Percentiles rank a stretch among this genome's conserved stretches.
Conservation (phyloP, 2,113 vertebrate genomes). For the Nyctibius bracteatus region DNA sequence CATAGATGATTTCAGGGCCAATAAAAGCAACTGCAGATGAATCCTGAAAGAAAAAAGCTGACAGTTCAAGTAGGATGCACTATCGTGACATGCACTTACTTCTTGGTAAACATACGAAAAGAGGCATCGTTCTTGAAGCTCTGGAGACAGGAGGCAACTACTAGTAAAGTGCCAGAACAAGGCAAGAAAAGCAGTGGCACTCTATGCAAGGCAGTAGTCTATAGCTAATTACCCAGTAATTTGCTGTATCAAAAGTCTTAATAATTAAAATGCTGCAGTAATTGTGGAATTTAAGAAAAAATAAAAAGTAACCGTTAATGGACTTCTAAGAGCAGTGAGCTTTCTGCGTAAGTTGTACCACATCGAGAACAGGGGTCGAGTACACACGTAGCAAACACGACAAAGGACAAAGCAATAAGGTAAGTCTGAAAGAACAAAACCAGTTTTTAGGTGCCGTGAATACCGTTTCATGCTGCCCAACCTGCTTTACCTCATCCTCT, state of each 20-base stretch:
- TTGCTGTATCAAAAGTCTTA: not conserved
- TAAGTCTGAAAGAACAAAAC: not conserved
- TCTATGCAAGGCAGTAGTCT: not conserved
- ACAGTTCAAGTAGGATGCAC: not conserved
- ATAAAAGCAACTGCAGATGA: not conserved
- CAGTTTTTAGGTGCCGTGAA: not conserved
- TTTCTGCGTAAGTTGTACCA: not conserved
- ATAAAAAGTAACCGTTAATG: not conserved
- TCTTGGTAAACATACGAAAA: not conserved
- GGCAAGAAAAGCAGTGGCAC: not conserved
- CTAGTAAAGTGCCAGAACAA: not conserved
- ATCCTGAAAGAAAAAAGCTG: not conserved
- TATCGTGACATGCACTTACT: not conserved
- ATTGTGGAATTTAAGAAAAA: not conserved
- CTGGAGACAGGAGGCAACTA: not conserved
- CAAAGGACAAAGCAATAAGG: not conserved
- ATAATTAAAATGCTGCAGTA: not conserved
- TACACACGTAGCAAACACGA: not conserved
- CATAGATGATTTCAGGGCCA: not conserved
- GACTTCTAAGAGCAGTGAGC: not conserved
- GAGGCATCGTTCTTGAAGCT: not conserved
- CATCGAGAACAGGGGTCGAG: accelerated
- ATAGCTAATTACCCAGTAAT: not conserved
- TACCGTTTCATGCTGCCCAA: not conserved
- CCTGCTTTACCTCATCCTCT: not conserved